Evolutionary conservation across 2,797 vertebrate species (phyloP), one percentile per base, ranked within the genome.

Genomic region (Poecilia picta): DNA sequence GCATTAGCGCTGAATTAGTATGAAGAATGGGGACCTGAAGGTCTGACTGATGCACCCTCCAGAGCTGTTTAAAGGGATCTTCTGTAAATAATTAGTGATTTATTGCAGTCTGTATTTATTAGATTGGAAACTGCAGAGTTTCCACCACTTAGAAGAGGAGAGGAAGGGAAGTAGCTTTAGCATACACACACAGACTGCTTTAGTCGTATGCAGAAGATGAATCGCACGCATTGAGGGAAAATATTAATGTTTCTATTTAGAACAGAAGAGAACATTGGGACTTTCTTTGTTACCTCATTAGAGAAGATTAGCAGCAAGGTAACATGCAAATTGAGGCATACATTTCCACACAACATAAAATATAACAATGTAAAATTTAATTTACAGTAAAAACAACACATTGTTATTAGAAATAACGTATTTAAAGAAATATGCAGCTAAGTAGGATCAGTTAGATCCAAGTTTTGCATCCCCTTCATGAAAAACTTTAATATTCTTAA

Each of bases 1-100:
- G 95, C 95, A 96, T 96, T 95, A 96, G 92, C 55, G 79, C 89
- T 94, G 91, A 93, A 95, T 95, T 95, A 95, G 90, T 41, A 76
- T 86, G 80, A 85, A 82, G 85, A 88, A 83, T 46, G 80, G 75
- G 81, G 77, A 91, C 84, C 88, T 39, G 5, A 78, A 73, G 92
- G 86, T 92, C 90, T 84, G 88, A 90, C 86, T 89, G 95, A 95
- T 94, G 89, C 89, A 87, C 89, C 20, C 81, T 82, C 80, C 70
- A 86, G 87, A 89, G 88, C 93, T 95, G 90, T 94, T 55, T 95
- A 93, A 93, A 91, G 93, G 92, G 91, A 88, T 92, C 83, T 89
- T 94, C 88, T 91, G 92, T 95, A 94, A 93, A 93, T 92, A 91
- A 94, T 94, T 92, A 93, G 91, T 94, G 92, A 94, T 93, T 93